These are phyloP conservation scores for Tetropium fuscum DNA, from an alignment of 2,888 invertebrate species.

Conservation along the genomic window DNA sequence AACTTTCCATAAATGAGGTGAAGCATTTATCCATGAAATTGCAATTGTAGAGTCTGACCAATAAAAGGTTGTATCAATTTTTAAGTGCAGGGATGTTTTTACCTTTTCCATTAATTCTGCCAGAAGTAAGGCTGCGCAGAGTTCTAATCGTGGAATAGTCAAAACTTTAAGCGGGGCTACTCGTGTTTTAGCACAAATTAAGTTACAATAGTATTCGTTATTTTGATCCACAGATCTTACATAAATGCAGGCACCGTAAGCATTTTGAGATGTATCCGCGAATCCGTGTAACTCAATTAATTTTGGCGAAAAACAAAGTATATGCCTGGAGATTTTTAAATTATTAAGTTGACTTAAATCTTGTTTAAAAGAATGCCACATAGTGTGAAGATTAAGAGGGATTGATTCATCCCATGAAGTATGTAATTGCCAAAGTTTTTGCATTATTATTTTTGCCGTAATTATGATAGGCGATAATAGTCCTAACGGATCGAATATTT, in stretches of 20 bases:
- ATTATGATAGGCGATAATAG: slow-evolving; percentile 6
- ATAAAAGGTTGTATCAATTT: slow-evolving; percentile 14
- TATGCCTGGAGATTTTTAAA: slow-evolving; percentile 5
- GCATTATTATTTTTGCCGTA: slow-evolving; percentile 14
- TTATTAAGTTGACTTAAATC: slow-evolving; percentile 4
- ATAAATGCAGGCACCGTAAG: slow-evolving; percentile 23
- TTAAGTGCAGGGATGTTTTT: not conserved
- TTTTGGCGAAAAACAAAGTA: not conserved
- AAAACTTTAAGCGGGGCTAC: slow-evolving; percentile 31
- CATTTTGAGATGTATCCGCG: slow-evolving; percentile 13
- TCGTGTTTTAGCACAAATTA: slow-evolving; percentile 29
- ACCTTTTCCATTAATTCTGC: slow-evolving; percentile 24
- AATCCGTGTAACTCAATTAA: slow-evolving; percentile 20
- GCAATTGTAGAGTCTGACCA: slow-evolving; percentile 29
- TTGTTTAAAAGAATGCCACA: slow-evolving; percentile 9
- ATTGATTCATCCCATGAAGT: slow-evolving; percentile 17
- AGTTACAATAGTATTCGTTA: slow-evolving; percentile 1
- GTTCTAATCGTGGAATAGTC: slow-evolving; percentile 29
- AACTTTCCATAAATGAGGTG: not conserved
- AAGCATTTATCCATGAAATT: slow-evolving; percentile 18
- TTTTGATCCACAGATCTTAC: slow-evolving; percentile 3
- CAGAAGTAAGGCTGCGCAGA: slow-evolving; percentile 30
- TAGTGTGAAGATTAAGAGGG: slow-evolving; percentile 8
- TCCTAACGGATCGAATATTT: slow-evolving; percentile 4
- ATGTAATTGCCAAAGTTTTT: slow-evolving; percentile 21